phyloP scores from a whole-genome alignment of 2,888 invertebrate species.

The Hemaris fuciformis region DNA sequence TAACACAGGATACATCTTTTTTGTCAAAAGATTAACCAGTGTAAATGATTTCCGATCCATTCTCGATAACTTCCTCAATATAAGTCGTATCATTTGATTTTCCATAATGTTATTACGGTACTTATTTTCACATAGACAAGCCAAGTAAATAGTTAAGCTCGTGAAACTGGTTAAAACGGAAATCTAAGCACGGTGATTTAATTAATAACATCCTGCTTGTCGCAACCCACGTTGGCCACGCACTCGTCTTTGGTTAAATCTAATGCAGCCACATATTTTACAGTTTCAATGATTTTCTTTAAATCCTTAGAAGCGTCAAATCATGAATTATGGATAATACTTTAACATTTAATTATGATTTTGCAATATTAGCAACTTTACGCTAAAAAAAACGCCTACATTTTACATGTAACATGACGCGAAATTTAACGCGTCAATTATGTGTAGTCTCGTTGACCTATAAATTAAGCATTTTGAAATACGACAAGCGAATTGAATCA shows the following conservation, averaged over 20 bases:
- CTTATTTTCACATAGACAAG: conserved; percentile 15
- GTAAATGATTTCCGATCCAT: conserved; percentile 6
- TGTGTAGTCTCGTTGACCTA: no score
- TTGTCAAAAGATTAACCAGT: conserved; percentile 1
- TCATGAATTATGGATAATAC: background rate
- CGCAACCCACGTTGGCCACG: conserved; percentile 45
- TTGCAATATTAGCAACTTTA: background rate
- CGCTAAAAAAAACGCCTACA: no score
- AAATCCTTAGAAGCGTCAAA: background rate
- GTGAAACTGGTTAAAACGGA: conserved; percentile 72
- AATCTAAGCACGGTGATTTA: conserved; percentile 64
- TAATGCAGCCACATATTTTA: background rate
- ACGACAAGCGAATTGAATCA: no score
- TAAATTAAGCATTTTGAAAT: no score
- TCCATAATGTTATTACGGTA: conserved; percentile 17
- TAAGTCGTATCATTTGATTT: background rate
- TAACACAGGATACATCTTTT: background rate
- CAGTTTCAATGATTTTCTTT: background rate
- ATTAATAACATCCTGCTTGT: conserved; percentile 70
- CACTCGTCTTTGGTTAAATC: conserved; percentile 36
- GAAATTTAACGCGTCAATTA: no score
- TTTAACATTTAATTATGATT: background rate
- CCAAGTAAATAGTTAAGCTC: conserved; percentile 39
- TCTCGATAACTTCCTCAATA: conserved; percentile 7
- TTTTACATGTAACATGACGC: no score